phyloP scores from a whole-genome alignment of 1,140 invertebrate genomes.

The Megalonaias nervosa region DNA sequence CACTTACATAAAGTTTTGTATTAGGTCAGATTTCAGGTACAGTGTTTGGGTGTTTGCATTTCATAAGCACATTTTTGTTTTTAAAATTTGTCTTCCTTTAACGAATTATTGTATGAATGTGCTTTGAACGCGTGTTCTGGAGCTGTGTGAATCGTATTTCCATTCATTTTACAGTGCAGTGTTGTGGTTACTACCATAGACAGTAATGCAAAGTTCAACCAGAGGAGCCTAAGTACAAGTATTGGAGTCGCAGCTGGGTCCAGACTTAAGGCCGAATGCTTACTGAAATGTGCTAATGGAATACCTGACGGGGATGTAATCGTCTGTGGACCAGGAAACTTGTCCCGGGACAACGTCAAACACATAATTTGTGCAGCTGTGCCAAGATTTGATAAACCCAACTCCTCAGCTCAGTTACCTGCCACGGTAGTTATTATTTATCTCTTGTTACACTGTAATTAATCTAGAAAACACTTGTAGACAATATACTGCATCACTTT shows the following conservation, averaged over 20 bases:
- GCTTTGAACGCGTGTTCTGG: too few relatives aligned
- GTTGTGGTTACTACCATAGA: slow-evolving; percentile 46
- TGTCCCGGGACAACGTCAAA: slow-evolving; percentile 45
- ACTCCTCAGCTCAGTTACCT: neutral
- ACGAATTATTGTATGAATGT: too few relatives aligned
- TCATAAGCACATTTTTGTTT: too few relatives aligned
- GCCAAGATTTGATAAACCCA: slow-evolving; percentile 28
- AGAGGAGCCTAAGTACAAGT: slow-evolving; percentile 38
- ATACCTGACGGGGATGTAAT: slow-evolving; percentile 40
- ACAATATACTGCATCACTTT: too few relatives aligned
- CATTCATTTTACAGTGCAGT: slow-evolving; percentile 36
- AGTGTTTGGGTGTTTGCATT: too few relatives aligned
- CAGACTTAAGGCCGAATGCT: slow-evolving; percentile 33
- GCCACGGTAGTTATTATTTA: too few relatives aligned
- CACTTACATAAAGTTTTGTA: too few relatives aligned
- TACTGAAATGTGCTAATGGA: slow-evolving; percentile 38
- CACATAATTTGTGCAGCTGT: slow-evolving; percentile 35
- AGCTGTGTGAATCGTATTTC: neutral
- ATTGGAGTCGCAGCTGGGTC: slow-evolving; percentile 35
- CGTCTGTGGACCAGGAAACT: slow-evolving; percentile 34
- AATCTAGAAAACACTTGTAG: too few relatives aligned
- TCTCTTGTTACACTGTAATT: too few relatives aligned
- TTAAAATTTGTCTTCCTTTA: too few relatives aligned
- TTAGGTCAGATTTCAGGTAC: too few relatives aligned
- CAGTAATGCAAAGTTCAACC: slow-evolving; percentile 34